These are phyloP conservation scores for Dendrolimus punctatus DNA, from an alignment of 1,140 invertebrate species.

Conservation along the genomic window DNA sequence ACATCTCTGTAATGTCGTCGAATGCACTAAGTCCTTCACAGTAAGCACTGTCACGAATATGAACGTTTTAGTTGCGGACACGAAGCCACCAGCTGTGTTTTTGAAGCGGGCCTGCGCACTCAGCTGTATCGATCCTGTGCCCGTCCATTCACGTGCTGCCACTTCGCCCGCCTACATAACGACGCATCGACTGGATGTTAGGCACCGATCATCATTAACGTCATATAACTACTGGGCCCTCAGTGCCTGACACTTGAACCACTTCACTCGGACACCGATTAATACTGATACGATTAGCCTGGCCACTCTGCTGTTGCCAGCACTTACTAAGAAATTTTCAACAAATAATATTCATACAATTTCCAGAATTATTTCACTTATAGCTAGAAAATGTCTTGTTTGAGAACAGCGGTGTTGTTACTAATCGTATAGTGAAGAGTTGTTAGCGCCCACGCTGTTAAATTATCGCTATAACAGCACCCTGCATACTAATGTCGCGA, in stretches of 20 bases:
- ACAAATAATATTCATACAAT: too few species aligned
- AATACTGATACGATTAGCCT: slow-evolving; percentile 14
- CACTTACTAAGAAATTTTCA: too few species aligned
- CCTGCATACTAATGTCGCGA: slow-evolving; percentile 56
- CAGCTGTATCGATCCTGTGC: slow-evolving; percentile 56
- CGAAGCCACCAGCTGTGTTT: slow-evolving; percentile 44
- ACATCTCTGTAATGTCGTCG: slow-evolving; percentile 38
- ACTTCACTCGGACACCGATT: slow-evolving; percentile 32
- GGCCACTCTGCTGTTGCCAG: too few species aligned
- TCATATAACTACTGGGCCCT: slow-evolving; percentile 43
- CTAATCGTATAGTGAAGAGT: slow-evolving; percentile 5
- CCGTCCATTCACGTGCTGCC: slow-evolving; percentile 53
- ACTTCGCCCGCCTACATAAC: slow-evolving; percentile 57
- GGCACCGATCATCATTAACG: slow-evolving; percentile 63
- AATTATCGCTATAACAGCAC: slow-evolving; percentile 41
- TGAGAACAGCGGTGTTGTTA: too few species aligned
- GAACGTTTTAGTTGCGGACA: slow-evolving; percentile 31
- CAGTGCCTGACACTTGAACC: slow-evolving; percentile 35
- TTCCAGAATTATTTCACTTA: too few species aligned
- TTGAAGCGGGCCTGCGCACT: slow-evolving; percentile 51
- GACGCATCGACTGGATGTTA: slow-evolving; percentile 43
- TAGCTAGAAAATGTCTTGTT: too few species aligned
- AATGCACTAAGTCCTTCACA: slow-evolving; percentile 33
- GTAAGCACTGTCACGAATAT: slow-evolving; percentile 38
- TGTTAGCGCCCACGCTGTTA: slow-evolving; percentile 30